phyloP scores from a whole-genome alignment of 1,140 invertebrate genomes.

The Heliothis subflexa region DNA sequence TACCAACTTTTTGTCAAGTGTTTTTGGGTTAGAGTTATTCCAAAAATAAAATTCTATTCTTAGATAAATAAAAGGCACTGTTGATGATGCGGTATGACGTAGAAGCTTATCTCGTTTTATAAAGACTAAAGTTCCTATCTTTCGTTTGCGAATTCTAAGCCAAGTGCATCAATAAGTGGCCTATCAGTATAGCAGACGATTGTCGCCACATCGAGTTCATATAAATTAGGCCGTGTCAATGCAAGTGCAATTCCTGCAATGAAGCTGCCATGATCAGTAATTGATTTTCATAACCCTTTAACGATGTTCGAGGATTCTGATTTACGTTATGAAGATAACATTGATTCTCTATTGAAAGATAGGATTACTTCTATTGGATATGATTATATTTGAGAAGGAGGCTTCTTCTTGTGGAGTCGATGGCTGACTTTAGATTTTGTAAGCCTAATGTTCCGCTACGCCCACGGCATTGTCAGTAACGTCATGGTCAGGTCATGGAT shows the following conservation, averaged over 20 bases:
- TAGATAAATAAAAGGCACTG: too few relatives aligned
- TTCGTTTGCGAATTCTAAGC: not conserved
- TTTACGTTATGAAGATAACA: not conserved
- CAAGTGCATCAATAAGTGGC: slow-evolving; percentile 23
- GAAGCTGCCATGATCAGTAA: not conserved
- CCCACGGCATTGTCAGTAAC: too few relatives aligned
- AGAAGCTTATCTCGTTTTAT: not conserved
- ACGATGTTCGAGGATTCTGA: not conserved
- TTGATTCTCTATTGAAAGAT: not conserved
- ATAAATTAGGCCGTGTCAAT: slow-evolving; percentile 36
- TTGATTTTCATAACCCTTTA: not conserved
- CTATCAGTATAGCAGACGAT: not conserved
- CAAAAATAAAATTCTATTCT: too few relatives aligned
- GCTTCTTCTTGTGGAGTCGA: too few relatives aligned
- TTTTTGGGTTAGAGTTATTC: too few relatives aligned
- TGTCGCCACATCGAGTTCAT: slow-evolving; percentile 26
- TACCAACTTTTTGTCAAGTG: too few relatives aligned
- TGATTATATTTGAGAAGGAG: too few relatives aligned
- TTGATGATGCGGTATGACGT: not conserved
- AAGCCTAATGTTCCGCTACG: too few relatives aligned
- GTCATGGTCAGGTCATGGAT: too few relatives aligned
- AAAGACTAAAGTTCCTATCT: too few relatives aligned
- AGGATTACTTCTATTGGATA: too few relatives aligned
- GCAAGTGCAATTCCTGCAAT: slow-evolving; percentile 6
- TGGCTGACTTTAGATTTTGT: too few relatives aligned